These are phyloP conservation scores for Tympanuchus pallidicinctus DNA, from an alignment of 2,113 vertebrate genomes.

Conservation along the genomic window DNA sequence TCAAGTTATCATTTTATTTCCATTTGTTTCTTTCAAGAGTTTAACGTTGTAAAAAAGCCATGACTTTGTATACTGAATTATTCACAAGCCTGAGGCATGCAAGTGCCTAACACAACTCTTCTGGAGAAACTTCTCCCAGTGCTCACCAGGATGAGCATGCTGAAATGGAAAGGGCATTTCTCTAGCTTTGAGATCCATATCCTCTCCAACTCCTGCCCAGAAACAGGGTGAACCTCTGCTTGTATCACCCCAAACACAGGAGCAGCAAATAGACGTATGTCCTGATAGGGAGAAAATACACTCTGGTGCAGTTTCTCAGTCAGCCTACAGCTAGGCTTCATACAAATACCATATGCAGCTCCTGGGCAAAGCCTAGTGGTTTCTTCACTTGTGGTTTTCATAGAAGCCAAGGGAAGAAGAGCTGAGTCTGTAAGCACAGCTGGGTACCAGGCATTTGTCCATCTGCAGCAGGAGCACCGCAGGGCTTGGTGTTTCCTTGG, in stretches of 20 bases:
- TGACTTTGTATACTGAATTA: not conserved
- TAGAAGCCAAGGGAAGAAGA: not conserved
- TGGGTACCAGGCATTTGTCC: not conserved
- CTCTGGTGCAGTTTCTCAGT: not conserved
- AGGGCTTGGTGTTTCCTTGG: not conserved
- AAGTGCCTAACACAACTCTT: not conserved
- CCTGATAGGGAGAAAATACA: rapidly evolving
- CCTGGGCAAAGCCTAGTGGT: not conserved
- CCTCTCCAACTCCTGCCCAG: not conserved
- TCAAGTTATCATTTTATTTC: slow-evolving; percentile 57
- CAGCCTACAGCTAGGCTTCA: not conserved
- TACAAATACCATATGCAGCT: not conserved
- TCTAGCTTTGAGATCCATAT: not conserved
- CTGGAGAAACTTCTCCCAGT: not conserved
- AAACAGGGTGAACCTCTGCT: not conserved
- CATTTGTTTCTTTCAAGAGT: slow-evolving; percentile 49
- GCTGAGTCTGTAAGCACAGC: slow-evolving; percentile 1
- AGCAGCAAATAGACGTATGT: not conserved
- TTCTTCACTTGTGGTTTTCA: slow-evolving; percentile 27
- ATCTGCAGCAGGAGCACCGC: not conserved
- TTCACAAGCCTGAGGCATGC: not conserved
- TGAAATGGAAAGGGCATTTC: not conserved
- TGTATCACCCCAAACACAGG: not conserved
- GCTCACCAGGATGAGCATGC: not conserved
- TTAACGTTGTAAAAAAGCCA: slow-evolving; percentile 22